Percentiles rank a stretch among this genome's conserved stretches.
Evolutionary conservation across 1,140 invertebrate genomes (phyloP).

Genomic region (Ostrea edulis): DNA sequence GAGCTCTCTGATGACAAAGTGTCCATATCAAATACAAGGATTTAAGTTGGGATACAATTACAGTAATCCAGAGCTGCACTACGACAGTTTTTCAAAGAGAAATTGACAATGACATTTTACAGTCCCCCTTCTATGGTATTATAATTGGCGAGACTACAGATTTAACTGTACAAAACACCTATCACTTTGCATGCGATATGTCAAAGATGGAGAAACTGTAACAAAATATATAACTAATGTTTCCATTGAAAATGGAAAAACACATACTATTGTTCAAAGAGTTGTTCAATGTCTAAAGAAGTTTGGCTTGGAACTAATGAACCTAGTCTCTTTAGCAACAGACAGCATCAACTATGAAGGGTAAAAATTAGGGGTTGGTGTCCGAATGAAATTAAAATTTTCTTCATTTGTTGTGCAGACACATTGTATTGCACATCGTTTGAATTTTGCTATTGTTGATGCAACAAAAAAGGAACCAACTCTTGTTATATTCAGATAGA

Average conservation of each 20-base stretch:
- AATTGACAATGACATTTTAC: background rate
- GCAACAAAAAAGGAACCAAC: background rate
- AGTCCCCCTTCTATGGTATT: slow-evolving; percentile 7
- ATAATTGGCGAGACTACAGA: slow-evolving; percentile 43
- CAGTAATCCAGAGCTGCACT: slow-evolving; percentile 3
- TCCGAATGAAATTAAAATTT: background rate
- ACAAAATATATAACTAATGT: slow-evolving; percentile 37
- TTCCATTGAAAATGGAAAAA: slow-evolving; percentile 23
- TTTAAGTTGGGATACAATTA: slow-evolving; percentile 38
- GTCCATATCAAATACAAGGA: background rate
- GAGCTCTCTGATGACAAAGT: background rate
- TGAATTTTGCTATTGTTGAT: background rate
- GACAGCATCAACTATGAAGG: slow-evolving; percentile 6
- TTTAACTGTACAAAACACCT: slow-evolving; percentile 36
- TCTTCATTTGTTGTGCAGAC: slow-evolving; percentile 22
- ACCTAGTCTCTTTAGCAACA: background rate
- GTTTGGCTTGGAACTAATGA: background rate
- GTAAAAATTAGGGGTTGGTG: slow-evolving; percentile 23
- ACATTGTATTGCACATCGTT: slow-evolving; percentile 24
- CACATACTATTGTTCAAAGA: slow-evolving; percentile 22
- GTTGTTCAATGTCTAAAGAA: background rate
- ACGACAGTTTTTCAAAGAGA: background rate
- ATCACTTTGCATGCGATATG: slow-evolving; percentile 23
- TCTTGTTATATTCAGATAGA: background rate
- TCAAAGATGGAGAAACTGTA: background rate